These are phyloP conservation scores for Pyralis farinalis DNA, from an alignment of 2,888 invertebrate genomes.

Conservation along the genomic window DNA sequence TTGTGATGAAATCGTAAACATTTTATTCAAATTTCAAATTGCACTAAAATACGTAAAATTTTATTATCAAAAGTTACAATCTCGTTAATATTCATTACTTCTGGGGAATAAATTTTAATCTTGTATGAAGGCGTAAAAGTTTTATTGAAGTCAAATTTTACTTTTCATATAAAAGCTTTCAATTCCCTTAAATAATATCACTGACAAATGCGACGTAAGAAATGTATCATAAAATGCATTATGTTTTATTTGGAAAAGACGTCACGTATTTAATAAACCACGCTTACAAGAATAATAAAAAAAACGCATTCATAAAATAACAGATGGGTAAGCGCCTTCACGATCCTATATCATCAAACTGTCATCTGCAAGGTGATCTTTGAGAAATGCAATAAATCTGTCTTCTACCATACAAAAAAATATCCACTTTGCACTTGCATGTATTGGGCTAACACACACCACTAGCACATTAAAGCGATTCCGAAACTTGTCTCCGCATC, in stretches of 20 bases:
- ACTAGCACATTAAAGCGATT: constrained; percentile 10
- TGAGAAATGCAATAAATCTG: constrained; percentile 42
- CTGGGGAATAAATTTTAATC: constrained; percentile 2
- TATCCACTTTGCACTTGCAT: constrained; percentile 42
- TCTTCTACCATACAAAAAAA: constrained; percentile 32
- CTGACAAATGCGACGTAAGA: too few species aligned
- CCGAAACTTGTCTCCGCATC: constrained; percentile 13
- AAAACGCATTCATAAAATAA: constrained; percentile 8
- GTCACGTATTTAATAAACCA: constrained; percentile 5
- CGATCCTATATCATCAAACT: constrained; percentile 39
- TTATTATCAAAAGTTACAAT: constrained; percentile 18
- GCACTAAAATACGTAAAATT: constrained; percentile 15
- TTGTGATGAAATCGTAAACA: constrained; percentile 14
- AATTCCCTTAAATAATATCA: too few species aligned
- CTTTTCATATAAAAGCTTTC: too few species aligned
- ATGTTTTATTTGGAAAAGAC: constrained; percentile 11
- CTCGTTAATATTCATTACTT: constrained; percentile 22
- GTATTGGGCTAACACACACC: constrained; percentile 1
- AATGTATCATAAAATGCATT: neutral
- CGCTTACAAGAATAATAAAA: neutral
- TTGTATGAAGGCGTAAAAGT: constrained; percentile 14
- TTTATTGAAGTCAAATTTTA: constrained; percentile 13
- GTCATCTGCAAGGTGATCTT: constrained; percentile 42
- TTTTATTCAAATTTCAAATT: constrained; percentile 20
- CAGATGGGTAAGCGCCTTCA: constrained; percentile 30